phyloP scores from a whole-genome alignment of 2,113 vertebrate genomes.

The Puffinus mauretanicus region DNA sequence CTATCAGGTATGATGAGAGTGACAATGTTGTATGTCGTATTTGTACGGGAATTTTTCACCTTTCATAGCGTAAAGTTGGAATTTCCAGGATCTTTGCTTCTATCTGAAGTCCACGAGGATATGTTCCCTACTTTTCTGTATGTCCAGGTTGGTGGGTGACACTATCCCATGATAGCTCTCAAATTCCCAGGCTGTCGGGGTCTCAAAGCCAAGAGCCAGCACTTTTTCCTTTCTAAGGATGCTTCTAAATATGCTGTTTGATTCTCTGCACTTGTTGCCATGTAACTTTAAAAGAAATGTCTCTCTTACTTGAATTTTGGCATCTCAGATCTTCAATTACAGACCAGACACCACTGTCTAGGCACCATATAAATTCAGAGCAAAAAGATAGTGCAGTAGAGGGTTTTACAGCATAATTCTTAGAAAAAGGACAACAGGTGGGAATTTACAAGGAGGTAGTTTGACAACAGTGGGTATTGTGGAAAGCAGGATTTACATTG shows the following conservation, averaged over 20 bases:
- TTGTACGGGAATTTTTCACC: background rate
- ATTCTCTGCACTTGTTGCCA: background rate
- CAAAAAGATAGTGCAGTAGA: background rate
- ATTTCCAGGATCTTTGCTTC: background rate
- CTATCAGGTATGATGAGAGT: slow-evolving; percentile 84
- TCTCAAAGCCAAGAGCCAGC: background rate
- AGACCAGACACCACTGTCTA: background rate
- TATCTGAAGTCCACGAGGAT: background rate
- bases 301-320: background rate
- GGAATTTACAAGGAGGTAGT: background rate
- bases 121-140: background rate
- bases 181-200: background rate
- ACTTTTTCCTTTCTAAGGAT: background rate
- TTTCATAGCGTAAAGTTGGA: background rate
- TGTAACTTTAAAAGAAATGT: background rate
- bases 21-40: background rate
- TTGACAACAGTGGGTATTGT: background rate
- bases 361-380: background rate
- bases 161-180: background rate
- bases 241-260: background rate
- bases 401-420: background rate
- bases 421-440: background rate
- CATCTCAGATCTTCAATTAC: background rate
- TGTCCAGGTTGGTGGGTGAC: background rate
- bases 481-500: background rate